phyloP scores from a whole-genome alignment of 2,888 invertebrate genomes.

The Melinaea marsaeus region DNA sequence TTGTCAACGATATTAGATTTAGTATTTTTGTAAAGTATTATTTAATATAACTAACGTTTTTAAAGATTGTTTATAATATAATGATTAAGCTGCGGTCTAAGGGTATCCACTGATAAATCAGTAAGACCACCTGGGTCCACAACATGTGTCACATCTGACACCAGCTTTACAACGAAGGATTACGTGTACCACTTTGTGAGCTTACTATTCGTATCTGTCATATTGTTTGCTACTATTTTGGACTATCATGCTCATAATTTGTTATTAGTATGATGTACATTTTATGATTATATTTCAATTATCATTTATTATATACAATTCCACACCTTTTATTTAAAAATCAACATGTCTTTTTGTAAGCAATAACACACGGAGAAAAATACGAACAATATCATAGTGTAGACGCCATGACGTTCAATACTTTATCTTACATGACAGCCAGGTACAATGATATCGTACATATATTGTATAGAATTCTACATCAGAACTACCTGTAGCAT shows the following conservation, averaged over 20 bases:
- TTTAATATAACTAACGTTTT: background rate
- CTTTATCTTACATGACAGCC: constrained; percentile 15
- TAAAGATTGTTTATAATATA: background rate
- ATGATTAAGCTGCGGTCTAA: background rate
- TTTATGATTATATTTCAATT: too few species aligned
- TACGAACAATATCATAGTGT: constrained; percentile 24
- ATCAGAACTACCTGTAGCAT: constrained; percentile 29
- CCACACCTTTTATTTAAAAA: too few species aligned
- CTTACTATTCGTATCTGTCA: constrained; percentile 5
- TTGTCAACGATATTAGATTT: too few species aligned
- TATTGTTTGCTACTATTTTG: background rate
- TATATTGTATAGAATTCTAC: constrained; percentile 13
- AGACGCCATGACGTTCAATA: constrained; percentile 9
- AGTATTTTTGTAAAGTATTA: background rate
- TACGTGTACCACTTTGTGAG: constrained; percentile 4
- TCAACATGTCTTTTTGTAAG: too few species aligned
- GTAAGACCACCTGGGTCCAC: constrained; percentile 15
- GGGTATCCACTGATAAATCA: constrained; percentile 18
- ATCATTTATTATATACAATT: too few species aligned
- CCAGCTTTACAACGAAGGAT: constrained; percentile 3
- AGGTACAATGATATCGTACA: constrained; percentile 11
- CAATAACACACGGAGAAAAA: constrained; percentile 10
- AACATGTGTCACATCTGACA: constrained; percentile 32
- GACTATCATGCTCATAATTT: background rate
- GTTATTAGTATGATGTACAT: too few species aligned